Base-by-base conservation (phyloP, 2,888 invertebrate genomes). In the Eilema caniola region DNA sequence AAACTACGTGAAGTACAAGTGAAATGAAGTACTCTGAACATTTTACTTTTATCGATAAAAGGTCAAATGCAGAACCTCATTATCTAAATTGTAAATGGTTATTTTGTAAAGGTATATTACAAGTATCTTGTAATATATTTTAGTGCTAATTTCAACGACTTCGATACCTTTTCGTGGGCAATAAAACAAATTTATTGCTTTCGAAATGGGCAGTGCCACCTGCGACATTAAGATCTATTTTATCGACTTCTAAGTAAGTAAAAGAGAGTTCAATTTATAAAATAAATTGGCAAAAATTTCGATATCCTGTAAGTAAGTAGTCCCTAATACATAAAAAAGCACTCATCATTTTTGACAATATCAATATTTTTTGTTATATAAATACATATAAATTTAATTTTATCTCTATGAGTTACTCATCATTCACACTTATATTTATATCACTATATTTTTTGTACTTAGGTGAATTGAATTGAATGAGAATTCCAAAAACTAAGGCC, bases 111-210 rank as follows among this genome's bases (percentile, higher is more conserved):
- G 41, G 23, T 61, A n/a, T 25, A 61, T 24, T 28, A 24, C 28
- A 65, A 31, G 25, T 66, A 57, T 60, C 61, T 69, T 63, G 3
- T 61, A 70, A 69, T 57, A 59, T 16, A 71, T 68, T 68, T 66
- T 57, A 24, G 23, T 41, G 7, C 68, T 60, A 53, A 72, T 73
- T 79, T 67, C 62, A 66, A 47, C 12, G 41, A 60, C 37, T 66
- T 24, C 53, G 11, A 47, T 56, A 57, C 61, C 64, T 59, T 53
- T 60, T 64, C 24, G 59, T 63, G 24, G 69, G 69, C 31, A 53
- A 66, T 66, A 69, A 67, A 72, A 56, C 16, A 62, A 47, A 28
- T 65, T 60, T 66, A 67, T 71, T 0, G 67, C 62, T 14, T 3
- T 16, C 33, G 62, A 66, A 64, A 62, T 68, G 25, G 31, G 33